Base-by-base conservation (phyloP, 2,113 vertebrate genomes). In the Colistium nudipinnis region DNA sequence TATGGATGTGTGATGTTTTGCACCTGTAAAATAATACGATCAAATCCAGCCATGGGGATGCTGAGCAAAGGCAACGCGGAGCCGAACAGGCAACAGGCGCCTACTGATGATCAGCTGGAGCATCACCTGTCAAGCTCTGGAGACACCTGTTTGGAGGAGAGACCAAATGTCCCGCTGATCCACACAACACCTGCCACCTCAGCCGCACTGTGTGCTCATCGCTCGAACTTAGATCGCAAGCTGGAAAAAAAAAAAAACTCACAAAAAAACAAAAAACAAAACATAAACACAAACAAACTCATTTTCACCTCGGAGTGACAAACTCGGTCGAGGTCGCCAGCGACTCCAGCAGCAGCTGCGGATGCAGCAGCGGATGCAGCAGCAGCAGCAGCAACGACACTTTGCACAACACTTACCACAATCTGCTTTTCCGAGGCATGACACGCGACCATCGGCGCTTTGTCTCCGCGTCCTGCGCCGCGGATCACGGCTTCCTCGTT, bases 341-440 rank as follows among this genome's bases (percentile, higher is more conserved):
- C 66, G 78, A 67, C 17, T 17, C 13, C 59, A 31, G 9, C 11
- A 55, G 41, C 43, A 60, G 82, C n/a, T 9, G 80, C 81, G 80
- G 80, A n/a, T n/a, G 54, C 59, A 31, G 9, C 11, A 55, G 41
- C 43, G 57, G 82, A 31, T 9, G 80, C 81, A 80, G 80, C 12
- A 28, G 80, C 70, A 52, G 57, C 57, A 10, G 67, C 57, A 19
- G 75, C 81, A 36, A 82, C 79, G 78, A 87, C 91, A 92, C 91
- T 93, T 90, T n/a, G 83, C 80, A 78, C 65, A 45, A 82, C 38
- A 93, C 93, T 94, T 85, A 94, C 93, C 93, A 91, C 71, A 47
- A 84, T 87, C 59, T 89, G 65, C 85, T 9, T 45, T 20, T 83
- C 76, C 88, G 76, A 86, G 69, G 80, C 82, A 87, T 85, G 79